Evolutionary conservation across 2,797 vertebrate genomes (phyloP).

Genomic region (Cryptoblepharus egeriae): DNA sequence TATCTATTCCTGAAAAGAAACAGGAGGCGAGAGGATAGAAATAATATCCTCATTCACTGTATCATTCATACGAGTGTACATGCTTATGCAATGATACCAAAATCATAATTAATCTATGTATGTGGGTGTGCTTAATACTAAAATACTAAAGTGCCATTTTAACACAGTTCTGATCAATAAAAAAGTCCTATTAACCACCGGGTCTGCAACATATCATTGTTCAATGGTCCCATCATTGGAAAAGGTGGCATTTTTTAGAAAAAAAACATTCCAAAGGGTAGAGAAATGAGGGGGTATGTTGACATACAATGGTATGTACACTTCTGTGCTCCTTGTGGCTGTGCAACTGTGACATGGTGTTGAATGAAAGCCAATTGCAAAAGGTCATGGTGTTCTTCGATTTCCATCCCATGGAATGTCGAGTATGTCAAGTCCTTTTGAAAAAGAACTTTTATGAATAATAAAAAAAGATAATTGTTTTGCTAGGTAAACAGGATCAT

Average conservation of each 20-base stretch:
- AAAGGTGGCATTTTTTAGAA: background rate
- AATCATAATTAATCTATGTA: constrained; percentile 28
- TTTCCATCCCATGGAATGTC: background rate
- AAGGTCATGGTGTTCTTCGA: background rate
- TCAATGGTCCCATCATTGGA: background rate
- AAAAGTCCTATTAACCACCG: constrained; percentile 21
- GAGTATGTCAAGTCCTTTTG: too few relatives aligned
- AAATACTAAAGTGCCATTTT: constrained; percentile 4
- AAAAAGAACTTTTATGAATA: background rate
- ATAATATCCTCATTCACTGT: background rate
- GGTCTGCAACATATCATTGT: constrained; percentile 20
- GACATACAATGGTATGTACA: too few relatives aligned
- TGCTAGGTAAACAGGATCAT: background rate
- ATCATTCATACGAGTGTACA: constrained; percentile 1
- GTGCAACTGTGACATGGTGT: background rate
- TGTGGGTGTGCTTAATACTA: background rate
- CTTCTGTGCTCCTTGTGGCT: background rate
- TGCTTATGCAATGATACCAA: constrained; percentile 6
- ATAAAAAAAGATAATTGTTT: background rate
- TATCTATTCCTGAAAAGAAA: background rate
- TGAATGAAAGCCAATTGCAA: background rate
- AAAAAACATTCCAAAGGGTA: background rate
- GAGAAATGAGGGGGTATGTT: too few relatives aligned
- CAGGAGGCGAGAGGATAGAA: background rate
- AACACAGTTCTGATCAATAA: constrained; percentile 27